A percentile compares a stretch with the other conserved stretches of the same genome.
Conservation (phyloP, 53 echinoderm and acorn worm genomes). For the Patiria pectinifera region DNA sequence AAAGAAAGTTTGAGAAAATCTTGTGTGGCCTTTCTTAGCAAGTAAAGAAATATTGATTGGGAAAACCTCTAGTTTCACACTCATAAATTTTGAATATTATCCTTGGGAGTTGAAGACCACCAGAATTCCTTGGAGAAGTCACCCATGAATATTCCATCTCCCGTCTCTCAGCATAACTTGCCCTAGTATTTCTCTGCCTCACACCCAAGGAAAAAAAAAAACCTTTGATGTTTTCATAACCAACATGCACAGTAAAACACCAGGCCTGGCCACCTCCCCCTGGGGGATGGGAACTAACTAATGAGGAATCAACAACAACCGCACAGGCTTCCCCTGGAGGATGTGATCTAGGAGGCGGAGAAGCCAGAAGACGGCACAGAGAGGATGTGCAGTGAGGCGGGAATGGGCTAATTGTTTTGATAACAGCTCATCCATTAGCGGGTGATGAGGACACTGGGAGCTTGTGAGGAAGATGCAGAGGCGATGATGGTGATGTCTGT, state of each 20-base stretch:
- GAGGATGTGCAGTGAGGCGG: constrained; percentile 22
- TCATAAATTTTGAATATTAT: not conserved
- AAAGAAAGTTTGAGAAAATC: no score
- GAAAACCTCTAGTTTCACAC: no score
- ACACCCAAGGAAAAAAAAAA: not conserved
- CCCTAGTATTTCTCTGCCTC: not conserved
- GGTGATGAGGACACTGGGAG: not conserved
- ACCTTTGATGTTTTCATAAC: constrained; percentile 23
- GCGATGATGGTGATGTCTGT: constrained; percentile 11
- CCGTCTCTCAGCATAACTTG: constrained; percentile 14
- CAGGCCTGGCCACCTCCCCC: constrained; percentile 30
- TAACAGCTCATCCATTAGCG: constrained; percentile 36
- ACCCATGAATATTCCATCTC: constrained; percentile 32
- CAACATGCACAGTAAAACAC: not conserved
- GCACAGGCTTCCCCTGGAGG: constrained; percentile 8
- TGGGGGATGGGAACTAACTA: constrained; percentile 50
- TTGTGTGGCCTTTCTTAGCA: no score
- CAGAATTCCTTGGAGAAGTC: not conserved
- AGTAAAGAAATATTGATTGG: no score
- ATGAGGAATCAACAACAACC: constrained; percentile 14
- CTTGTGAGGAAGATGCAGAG: not conserved
- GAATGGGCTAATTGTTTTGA: constrained; percentile 62
- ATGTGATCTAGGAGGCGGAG: constrained; percentile 8
- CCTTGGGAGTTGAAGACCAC: not conserved
- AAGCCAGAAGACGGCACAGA: not conserved